Evolutionary conservation across 1,140 invertebrate species (phyloP), one percentile per base, ranked within the genome.

Genomic region (Drosophila pachea): DNA sequence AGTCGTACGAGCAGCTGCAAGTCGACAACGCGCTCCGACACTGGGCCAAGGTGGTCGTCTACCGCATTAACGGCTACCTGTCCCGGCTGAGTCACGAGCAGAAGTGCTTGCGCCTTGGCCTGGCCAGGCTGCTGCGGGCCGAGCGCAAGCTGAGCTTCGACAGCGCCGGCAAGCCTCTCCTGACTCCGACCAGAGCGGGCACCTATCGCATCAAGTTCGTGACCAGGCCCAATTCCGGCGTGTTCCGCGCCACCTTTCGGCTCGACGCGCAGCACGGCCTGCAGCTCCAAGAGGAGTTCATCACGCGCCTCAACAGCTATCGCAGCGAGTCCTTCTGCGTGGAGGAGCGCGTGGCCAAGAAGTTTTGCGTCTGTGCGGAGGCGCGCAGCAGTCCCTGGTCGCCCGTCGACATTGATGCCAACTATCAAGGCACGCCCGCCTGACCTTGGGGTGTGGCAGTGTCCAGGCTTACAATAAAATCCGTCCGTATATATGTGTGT

Each of bases 11-110:
- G 16, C 67, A 89, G 0, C 63, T 90, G 16, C 58, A 77, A 0
- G 76, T 86, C 6, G 82, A 89, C 16, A 76, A 76, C 12, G 53
- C 73, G 14, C 73, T 90, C 8, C 88, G 90, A 0, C 35, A 68
- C 1, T 73, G 89, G 9, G 90, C 91, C 2, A 86, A 90, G 2
- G 75, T 87, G 49, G 78, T 91, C 1, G 75, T 92, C 2, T 74
- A 78, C 45, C 91, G 86, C 54, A 90, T 91, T 5, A 89, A 92
- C 31, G 70, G 36, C 14, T 78, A 64, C 29, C 7, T 86, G 74
- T 86, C 42, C 63, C 74, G 11, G 86, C 90, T 67, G 81, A 90
- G 29, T 33, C 16, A 63, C 31, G 31, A 31, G 0, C 22, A 16
- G 2, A 9, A 48, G 4, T 78, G 74, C n/a, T 7, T 63, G 36